Evolutionary conservation across 1,140 invertebrate genomes (phyloP).

Genomic region (Drosophila carrolli): DNA sequence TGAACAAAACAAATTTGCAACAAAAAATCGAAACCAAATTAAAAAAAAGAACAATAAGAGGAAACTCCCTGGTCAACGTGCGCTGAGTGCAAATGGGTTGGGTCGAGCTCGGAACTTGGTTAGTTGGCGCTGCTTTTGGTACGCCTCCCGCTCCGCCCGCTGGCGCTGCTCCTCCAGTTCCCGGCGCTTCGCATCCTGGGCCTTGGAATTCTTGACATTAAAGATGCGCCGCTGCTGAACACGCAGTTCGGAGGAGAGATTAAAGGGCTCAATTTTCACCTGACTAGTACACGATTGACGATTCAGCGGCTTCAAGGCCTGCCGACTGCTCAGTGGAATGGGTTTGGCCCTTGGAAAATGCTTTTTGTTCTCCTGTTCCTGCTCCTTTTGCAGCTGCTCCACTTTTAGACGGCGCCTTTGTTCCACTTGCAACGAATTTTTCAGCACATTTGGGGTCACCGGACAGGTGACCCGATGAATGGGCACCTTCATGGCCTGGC

Average conservation of each 20-base stretch:
- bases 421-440: slow-evolving; percentile 23
- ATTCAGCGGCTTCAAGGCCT: slow-evolving; percentile 26
- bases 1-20: slow-evolving; percentile 44
- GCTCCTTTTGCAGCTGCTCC: slow-evolving; percentile 30
- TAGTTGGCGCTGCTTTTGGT: slow-evolving; percentile 51
- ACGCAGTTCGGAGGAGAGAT: slow-evolving; percentile 41
- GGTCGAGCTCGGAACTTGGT: slow-evolving; percentile 54
- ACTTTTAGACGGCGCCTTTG: slow-evolving; percentile 28
- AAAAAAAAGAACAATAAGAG: not conserved
- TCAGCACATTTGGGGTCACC: slow-evolving; percentile 62
- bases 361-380: slow-evolving; percentile 14
- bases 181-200: slow-evolving; percentile 38
- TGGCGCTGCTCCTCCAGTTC: slow-evolving; percentile 43
- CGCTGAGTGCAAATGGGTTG: slow-evolving; percentile 49
- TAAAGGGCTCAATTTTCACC: slow-evolving; percentile 49
- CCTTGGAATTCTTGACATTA: slow-evolving; percentile 22
- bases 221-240: slow-evolving; percentile 55
- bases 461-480: slow-evolving; percentile 56
- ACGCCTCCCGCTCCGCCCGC: slow-evolving; percentile 24
- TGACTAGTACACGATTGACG: not conserved
- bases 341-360: slow-evolving; percentile 12
- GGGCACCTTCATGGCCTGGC: slow-evolving; percentile 1
- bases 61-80: slow-evolving; percentile 1
- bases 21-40: slow-evolving; percentile 18
- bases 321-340: slow-evolving; percentile 8